Evolutionary conservation across 2,113 vertebrate species (phyloP), one percentile per base, ranked within the genome.

Genomic region (Leucopsar rothschildi): DNA sequence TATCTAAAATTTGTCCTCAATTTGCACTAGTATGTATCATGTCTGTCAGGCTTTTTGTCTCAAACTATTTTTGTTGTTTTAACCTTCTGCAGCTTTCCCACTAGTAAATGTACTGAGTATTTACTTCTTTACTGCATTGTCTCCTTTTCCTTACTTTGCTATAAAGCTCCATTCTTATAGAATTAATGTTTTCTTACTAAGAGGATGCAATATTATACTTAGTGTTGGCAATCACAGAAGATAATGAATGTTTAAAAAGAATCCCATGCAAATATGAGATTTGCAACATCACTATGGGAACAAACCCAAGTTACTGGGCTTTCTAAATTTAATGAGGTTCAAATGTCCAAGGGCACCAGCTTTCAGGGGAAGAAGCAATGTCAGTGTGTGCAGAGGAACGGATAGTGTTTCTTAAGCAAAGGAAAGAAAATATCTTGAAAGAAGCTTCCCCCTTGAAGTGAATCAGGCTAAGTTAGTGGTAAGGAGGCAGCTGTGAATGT

Each of bases 311-410:
- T 65, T 88, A 84, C 64, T 3, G 5, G 83, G 84, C 73, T 96
- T 95, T 96, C 94, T 97, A 95, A 97, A 96, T 96, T 97, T 95
- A 97, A 95, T 92, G 94, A 92, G 91, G 95, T 97, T 97, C 91
- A 95, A 79, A 92, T 97, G 93, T 97, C 94, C 96, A 97, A 95
- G 96, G 96, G 89, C 96, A 97, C 73, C 37, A 87, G 83, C 95
- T 93, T 97, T 89, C 95, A 92, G 91, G 60, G 88, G 86, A 89
- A 95, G 94, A 84, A 79, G 91, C 96, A 96, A 97, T 93, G 95
- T 96, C 96, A 96, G 85, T 86, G 89, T 56, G 70, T 16, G 70
- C 94, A 92, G 91, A 84, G 91, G 50, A 91, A 90, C 9, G 20
- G 92, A 96, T 95, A 95, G 50, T 50, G 89, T 97, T 97, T 96